Percentiles rank a stretch among this genome's conserved stretches.
Conservation (phyloP, 2,888 invertebrate species). For the Mimas tiliae region DNA sequence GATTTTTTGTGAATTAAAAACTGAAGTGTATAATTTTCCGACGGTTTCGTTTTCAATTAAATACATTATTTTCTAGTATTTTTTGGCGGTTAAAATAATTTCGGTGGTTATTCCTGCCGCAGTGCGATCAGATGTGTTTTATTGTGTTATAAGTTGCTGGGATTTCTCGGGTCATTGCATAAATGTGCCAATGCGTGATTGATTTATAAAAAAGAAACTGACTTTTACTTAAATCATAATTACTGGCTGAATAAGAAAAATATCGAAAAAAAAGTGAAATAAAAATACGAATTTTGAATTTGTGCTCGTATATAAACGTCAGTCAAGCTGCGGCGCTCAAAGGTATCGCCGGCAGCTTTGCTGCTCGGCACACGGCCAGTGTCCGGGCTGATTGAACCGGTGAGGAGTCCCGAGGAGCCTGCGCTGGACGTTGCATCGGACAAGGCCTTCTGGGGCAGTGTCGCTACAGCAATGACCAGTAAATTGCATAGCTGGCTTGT, state of each 20-base stretch:
- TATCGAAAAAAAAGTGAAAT: not conserved
- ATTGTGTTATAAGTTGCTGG: conserved; percentile 53
- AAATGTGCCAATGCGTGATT: conserved; percentile 45
- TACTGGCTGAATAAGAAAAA: not conserved
- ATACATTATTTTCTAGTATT: conserved; percentile 19
- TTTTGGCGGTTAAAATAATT: conserved; percentile 35
- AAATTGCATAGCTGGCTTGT: conserved; percentile 37
- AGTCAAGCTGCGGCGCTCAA: conserved; percentile 79
- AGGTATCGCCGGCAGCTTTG: conserved; percentile 81
- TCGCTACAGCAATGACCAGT: conserved; percentile 73
- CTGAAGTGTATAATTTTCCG: not conserved
- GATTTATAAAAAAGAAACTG: not conserved
- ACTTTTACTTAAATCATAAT: not conserved
- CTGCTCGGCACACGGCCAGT: conserved; percentile 84
- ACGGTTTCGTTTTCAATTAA: not conserved
- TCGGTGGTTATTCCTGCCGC: conserved; percentile 48
- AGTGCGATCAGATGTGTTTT: conserved; percentile 68
- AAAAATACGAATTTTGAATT: conserved; percentile 22
- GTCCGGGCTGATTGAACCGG: conserved; percentile 78
- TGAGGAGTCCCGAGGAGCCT: conserved; percentile 77
- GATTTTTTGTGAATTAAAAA: conserved; percentile 23
- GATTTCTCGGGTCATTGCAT: conserved; percentile 54
- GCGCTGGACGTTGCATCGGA: conserved; percentile 81
- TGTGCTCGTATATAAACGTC: conserved; percentile 42
- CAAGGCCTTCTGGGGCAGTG: conserved; percentile 80